phyloP scores from a whole-genome alignment of 2,113 vertebrate genomes.

The Bombycilla garrulus region DNA sequence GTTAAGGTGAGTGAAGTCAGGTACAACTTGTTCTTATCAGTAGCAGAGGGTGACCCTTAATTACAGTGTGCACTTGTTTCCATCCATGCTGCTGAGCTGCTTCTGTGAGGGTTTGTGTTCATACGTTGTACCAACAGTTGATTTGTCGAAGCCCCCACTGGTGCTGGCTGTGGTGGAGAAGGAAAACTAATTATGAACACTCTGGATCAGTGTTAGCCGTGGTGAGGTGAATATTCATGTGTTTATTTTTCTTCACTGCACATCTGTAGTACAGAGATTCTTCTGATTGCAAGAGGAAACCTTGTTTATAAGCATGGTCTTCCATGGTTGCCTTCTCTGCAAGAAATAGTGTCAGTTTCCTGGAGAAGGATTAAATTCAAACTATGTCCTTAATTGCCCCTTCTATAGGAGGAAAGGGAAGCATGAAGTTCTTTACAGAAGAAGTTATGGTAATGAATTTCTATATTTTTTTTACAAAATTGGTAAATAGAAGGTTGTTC shows the following conservation, averaged over 20 bases:
- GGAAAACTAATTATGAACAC: neutral
- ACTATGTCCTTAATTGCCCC: neutral
- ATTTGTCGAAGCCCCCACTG: neutral
- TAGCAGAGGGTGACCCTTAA: neutral
- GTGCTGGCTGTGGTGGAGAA: neutral
- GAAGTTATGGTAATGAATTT: neutral
- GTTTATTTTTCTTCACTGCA: neutral
- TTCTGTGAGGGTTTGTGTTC: neutral
- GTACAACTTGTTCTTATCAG: neutral
- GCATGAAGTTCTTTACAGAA: neutral
- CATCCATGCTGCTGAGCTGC: neutral
- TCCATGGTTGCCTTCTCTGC: neutral
- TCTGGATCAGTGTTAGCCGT: neutral
- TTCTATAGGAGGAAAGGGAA: neutral
- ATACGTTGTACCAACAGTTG: neutral
- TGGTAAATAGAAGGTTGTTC: neutral
- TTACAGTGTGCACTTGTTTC: rapidly evolving
- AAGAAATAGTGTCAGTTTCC: neutral
- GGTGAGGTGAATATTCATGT: neutral
- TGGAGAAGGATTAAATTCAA: neutral
- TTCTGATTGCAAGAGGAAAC: neutral
- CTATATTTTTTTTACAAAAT: neutral
- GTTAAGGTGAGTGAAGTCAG: neutral
- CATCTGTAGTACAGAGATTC: neutral
- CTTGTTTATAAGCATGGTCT: neutral